Evolutionary conservation across 53 echinoderm and acorn worm species (phyloP), one percentile per base, ranked within the genome.

Genomic region (Zoroaster sp.): DNA sequence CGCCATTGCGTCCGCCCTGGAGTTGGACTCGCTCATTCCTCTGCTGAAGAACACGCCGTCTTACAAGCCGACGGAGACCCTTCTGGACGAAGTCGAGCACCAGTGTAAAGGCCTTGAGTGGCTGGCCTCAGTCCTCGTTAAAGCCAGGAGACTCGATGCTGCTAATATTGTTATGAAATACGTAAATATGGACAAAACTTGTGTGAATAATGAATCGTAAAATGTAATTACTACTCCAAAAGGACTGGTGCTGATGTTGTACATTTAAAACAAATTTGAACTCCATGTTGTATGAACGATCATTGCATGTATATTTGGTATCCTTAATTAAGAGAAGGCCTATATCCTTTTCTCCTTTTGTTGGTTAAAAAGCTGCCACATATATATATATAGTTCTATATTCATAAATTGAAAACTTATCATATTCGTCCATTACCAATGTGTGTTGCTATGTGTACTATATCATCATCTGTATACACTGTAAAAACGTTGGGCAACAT

Each of bases 71-170:
- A 92, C 92, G 1, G 83, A 93, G 44, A 77, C 66, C 33, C 81
- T 97, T n/a, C 85, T 97, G 31, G 90, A 92, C 35, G 83, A 77
- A 25, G 93, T 89, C 46, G 89, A 89, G 25, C 91, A 90, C 33
- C 82, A 79, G 77, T 74, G 79, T 11, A 93, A 91, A 66, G 80
- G 86, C 9, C 74, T 93, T 20, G 51, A 75, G n/a, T 93, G 95
- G 95, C 78, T 97, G 72, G 90, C 74, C 3, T 55, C 75, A 9
- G 83, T 89, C 15, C 59, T 97, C 37, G 21, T 53, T 15, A 53
- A 83, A 13, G 88, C 72, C 15, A 70, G 80, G 30, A 82, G 97
- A 41, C 68, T 88, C 2, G 97, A 97, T 77, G 97, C 93, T 9
- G 94, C 93, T 14, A 70, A 78, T 17, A 88, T 75, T 70, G 73